Evolutionary conservation across 2,113 vertebrate genomes (phyloP).

Genomic region (Rhinolophus ferrumequinum): DNA sequence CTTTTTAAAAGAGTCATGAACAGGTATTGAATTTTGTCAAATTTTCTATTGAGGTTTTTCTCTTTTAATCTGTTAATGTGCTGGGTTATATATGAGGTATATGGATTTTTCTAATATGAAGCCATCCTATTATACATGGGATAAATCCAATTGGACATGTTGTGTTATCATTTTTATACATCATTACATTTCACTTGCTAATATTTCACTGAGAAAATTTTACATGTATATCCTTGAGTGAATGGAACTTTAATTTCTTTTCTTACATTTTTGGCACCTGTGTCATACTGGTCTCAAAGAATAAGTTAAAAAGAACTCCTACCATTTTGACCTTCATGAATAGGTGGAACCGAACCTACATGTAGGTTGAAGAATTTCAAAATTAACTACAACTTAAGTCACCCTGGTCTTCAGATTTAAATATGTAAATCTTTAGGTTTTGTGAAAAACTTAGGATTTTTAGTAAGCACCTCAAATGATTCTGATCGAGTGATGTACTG

Average conservation of each 20-base stretch:
- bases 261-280: background rate
- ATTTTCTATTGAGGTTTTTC: background rate
- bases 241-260: background rate
- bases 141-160: background rate
- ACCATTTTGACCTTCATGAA: background rate
- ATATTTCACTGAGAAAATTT: constrained; percentile 31
- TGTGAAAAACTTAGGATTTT: background rate
- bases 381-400: background rate
- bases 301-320: background rate
- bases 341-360: background rate
- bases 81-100: background rate
- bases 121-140: background rate
- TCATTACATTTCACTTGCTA: constrained; percentile 29
- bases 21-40: background rate
- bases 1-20: background rate
- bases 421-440: background rate
- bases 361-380: background rate
- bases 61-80: background rate
- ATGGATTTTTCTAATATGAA: constrained; percentile 44
- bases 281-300: background rate
- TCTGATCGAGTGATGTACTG: constrained; percentile 10
- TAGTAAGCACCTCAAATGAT: background rate
- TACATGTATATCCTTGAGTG: background rate
- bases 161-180: background rate
- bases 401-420: background rate